These are phyloP conservation scores for Cantharis rustica DNA, from an alignment of 2,888 invertebrate genomes.

Conservation along the genomic window DNA sequence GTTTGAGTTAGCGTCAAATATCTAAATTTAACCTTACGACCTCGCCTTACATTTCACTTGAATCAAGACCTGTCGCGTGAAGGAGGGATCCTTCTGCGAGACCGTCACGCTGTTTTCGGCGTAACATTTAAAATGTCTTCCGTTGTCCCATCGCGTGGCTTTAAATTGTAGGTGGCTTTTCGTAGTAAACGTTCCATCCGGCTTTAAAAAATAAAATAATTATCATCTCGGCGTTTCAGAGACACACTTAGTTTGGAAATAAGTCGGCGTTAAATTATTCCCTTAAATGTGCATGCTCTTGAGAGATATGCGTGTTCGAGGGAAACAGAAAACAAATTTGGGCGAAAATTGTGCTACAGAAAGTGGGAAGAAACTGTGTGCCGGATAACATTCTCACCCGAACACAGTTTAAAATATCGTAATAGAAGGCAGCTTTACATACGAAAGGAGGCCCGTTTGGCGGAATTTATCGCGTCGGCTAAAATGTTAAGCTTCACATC, in stretches of 20 bases:
- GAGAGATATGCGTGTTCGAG: conserved; percentile 18
- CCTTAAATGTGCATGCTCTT: conserved; percentile 13
- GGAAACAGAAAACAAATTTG: conserved; percentile 4
- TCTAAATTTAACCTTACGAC: background rate
- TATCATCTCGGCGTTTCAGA: conserved; percentile 11
- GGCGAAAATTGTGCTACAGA: background rate
- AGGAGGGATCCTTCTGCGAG: conserved; percentile 73
- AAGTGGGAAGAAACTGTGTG: conserved; percentile 3
- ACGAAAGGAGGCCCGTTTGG: conserved; percentile 44
- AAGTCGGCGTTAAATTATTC: background rate
- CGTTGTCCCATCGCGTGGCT: conserved; percentile 82
- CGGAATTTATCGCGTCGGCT: conserved; percentile 45
- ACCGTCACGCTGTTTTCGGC: conserved; percentile 81
- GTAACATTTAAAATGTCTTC: conserved; percentile 76
- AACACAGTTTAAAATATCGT: conserved; percentile 43
- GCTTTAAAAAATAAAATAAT: conserved; percentile 54
- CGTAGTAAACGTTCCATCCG: conserved; percentile 81
- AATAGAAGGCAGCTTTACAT: conserved; percentile 47
- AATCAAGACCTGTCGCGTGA: conserved; percentile 71
- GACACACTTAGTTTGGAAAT: background rate
- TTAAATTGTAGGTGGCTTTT: conserved; percentile 78
- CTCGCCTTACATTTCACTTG: conserved; percentile 77
- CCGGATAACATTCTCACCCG: conserved; percentile 25
- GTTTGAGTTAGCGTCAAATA: background rate
- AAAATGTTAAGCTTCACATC: conserved; percentile 41